A percentile compares a stretch with the other conserved stretches of the same genome.
Evolutionary conservation across 92 coral and sea anemone species (phyloP).

Genomic region (Umimayanthus kanabou): DNA sequence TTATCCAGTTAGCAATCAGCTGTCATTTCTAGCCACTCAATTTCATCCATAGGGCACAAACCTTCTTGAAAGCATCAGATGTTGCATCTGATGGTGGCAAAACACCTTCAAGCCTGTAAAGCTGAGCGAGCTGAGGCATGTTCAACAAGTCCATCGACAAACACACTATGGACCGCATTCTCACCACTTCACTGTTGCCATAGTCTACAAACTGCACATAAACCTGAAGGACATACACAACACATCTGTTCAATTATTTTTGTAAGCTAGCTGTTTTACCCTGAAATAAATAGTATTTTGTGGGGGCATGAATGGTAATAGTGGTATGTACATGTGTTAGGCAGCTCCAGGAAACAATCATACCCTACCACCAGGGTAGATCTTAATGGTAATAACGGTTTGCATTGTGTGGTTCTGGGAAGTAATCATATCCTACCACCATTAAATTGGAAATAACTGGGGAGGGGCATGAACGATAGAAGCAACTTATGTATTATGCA

Average conservation of each 20-base stretch:
- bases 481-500: no score
- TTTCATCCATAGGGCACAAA: background rate
- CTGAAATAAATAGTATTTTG: background rate
- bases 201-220: constrained; percentile 81
- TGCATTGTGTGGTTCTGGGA: no score
- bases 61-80: constrained; percentile 51
- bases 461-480: no score
- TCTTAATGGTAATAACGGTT: no score
- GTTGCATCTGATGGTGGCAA: constrained; percentile 48
- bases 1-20: no score
- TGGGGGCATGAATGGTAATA: no score
- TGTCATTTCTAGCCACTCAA: no score
- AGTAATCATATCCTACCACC: no score
- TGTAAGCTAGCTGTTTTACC: background rate
- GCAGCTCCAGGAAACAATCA: no score
- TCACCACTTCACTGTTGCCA: constrained; percentile 85
- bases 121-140: constrained; percentile 68
- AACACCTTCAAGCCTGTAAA: constrained; percentile 65
- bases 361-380: no score
- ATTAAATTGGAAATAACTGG: no score
- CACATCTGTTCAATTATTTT: background rate
- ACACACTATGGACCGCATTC: constrained; percentile 64
- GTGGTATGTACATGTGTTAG: no score
- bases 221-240: constrained; percentile 44
- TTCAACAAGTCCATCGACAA: constrained; percentile 68